Evolutionary conservation across 2,797 vertebrate genomes (phyloP).

Genomic region (Notolabrus celidotus): DNA sequence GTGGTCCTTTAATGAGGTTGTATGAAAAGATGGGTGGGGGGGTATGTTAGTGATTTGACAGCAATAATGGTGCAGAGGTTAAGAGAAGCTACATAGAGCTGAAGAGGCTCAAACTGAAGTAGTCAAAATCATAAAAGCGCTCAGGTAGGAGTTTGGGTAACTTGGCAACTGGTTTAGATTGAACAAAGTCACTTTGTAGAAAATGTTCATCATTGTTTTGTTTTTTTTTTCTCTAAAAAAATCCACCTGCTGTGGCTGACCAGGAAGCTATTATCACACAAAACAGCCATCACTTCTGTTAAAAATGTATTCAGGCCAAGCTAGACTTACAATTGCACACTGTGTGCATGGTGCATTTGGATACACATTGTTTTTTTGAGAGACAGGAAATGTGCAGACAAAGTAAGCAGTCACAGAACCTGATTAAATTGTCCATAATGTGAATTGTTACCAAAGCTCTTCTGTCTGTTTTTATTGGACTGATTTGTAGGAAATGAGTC

Average conservation of each 20-base stretch:
- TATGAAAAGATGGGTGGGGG: constrained; percentile 62
- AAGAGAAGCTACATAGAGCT: constrained; percentile 3
- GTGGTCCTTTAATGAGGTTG: constrained; percentile 79
- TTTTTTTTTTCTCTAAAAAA: not conserved
- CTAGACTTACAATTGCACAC: not conserved
- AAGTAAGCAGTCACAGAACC: constrained; percentile 37
- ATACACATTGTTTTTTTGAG: constrained; percentile 9
- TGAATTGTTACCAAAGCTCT: constrained; percentile 13
- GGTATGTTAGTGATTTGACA: constrained; percentile 34
- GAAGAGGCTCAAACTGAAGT: constrained; percentile 35
- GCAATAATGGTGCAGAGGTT: not conserved
- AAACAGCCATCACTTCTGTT: constrained; percentile 15
- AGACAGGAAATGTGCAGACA: constrained; percentile 34
- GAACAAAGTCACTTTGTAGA: constrained; percentile 11
- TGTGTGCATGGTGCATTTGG: constrained; percentile 13
- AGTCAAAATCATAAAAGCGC: constrained; percentile 8
- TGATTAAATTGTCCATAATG: constrained; percentile 39
- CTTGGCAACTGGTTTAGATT: constrained; percentile 45
- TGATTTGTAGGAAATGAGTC: constrained; percentile 26
- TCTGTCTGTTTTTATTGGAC: constrained; percentile 3
- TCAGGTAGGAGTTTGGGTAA: constrained; percentile 37
- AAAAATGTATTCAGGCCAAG: constrained; percentile 16
- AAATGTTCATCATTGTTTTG: not conserved
- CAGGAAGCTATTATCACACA: constrained; percentile 1
- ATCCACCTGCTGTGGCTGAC: constrained; percentile 1